Base-by-base conservation (phyloP, 2,888 invertebrate genomes). In the Habroteleia sp. region DNA sequence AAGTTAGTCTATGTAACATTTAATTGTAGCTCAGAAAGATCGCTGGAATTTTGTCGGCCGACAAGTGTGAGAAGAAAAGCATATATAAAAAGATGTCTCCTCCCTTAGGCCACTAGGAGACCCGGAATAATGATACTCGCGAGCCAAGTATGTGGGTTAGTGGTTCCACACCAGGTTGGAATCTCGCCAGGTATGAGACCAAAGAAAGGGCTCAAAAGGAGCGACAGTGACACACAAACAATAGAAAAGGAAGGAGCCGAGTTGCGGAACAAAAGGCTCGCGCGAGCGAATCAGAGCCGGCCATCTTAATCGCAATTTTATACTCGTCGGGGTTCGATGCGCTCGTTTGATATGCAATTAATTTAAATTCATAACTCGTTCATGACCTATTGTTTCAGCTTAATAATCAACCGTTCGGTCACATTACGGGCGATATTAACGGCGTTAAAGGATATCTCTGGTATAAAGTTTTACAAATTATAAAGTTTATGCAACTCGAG, bases 131-230 rank as follows among this genome's bases (percentile, higher is more conserved):
- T 74, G 56, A 54, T 29, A 62, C 74, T 68, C 56, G 62, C 33
- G 35, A 29, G 39, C 35, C 41, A 50, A 66, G 66, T 75, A 73
- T 73, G 73, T 69, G 66, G 77, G 77, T 75, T 75, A 75, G 69
- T 66, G 69, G 73, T 73, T 69, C 56, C 72, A 72, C 68, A 46
- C 60, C 37, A 16, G 60, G 46, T 56, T 74, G 62, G 71, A 66
- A 58, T 16, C 56, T 54, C 60, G 65, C 62, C 66, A 72, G 54
- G 31, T 62, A 33, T 50, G 50, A 46, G 58, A 41, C 42, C 11
- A 6, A 42, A 48, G 56, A 52, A 56, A 44, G 66, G 48, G 54
- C 27, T 65, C 1, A 29, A 69, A 44, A 58, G 46, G 44, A 63
- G 37, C 11, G 31, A 35, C 13, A 17, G 20, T 0, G n/a, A 3